phyloP scores from a whole-genome alignment of 2,797 vertebrate genomes.

The Macropus fuliginosus region DNA sequence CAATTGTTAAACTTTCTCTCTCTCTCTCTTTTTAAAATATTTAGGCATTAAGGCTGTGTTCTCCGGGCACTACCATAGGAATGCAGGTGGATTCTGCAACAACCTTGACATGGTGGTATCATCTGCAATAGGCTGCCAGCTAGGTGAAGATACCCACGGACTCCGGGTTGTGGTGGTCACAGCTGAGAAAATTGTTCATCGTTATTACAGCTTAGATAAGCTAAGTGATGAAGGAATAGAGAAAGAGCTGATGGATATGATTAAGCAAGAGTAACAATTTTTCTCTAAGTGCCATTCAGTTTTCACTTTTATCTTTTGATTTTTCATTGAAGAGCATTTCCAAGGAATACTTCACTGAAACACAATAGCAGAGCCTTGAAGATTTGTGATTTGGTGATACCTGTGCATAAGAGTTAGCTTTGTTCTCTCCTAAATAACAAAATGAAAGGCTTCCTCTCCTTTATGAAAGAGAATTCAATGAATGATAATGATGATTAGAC shows the following conservation, averaged over 20 bases:
- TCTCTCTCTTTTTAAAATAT: background rate
- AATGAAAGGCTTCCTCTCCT: constrained; percentile 11
- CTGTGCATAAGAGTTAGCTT: constrained; percentile 43
- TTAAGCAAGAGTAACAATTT: constrained; percentile 72
- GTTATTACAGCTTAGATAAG: constrained; percentile 92
- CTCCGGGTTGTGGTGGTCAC: constrained; percentile 94
- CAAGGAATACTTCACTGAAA: constrained; percentile 29
- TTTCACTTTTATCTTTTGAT: background rate
- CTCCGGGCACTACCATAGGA: constrained; percentile 96
- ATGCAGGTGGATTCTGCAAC: constrained; percentile 90
- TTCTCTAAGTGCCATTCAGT: background rate
- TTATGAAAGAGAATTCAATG: background rate
- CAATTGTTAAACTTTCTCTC: background rate
- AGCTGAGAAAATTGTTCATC: constrained; percentile 88
- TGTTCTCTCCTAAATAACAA: constrained; percentile 15
- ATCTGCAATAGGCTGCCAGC: constrained; percentile 96
- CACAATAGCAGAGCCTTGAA: constrained; percentile 7
- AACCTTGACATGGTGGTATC: constrained; percentile 96
- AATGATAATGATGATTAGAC: background rate
- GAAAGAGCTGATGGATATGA: constrained; percentile 88
- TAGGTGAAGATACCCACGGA: constrained; percentile 93
- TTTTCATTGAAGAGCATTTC: constrained; percentile 24
- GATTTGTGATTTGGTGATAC: constrained; percentile 19
- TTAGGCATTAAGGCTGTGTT: constrained; percentile 95
- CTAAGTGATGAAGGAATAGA: constrained; percentile 87